Percentiles rank a stretch among this genome's conserved stretches.
Evolutionary conservation across 2,113 vertebrate genomes (phyloP).

Genomic region (Hassar affinis): DNA sequence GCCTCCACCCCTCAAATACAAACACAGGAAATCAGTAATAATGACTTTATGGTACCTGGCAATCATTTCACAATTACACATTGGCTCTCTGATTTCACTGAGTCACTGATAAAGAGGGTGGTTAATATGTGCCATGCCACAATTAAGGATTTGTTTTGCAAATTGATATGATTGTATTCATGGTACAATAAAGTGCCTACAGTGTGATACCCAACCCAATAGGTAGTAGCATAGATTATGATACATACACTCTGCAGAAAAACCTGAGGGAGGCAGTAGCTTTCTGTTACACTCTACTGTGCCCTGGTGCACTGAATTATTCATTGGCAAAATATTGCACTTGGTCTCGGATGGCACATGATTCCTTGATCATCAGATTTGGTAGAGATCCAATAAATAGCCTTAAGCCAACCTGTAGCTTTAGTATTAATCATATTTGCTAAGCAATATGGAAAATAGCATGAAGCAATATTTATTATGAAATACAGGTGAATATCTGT

Average conservation of each 20-base stretch:
- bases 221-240: background rate
- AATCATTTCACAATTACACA: background rate
- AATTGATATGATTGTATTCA: background rate
- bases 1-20: background rate
- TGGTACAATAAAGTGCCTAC: background rate
- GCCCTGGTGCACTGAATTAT: background rate
- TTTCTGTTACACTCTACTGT: background rate
- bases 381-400: constrained; percentile 6
- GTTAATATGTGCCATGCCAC: background rate
- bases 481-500: background rate
- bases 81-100: background rate
- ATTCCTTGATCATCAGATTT: constrained; percentile 12
- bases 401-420: background rate
- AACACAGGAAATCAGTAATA: background rate
- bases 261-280: background rate
- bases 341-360: background rate
- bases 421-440: background rate
- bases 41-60: background rate
- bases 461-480: background rate
- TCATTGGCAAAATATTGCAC: constrained; percentile 25
- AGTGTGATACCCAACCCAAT: background rate
- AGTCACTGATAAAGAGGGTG: constrained; percentile 1
- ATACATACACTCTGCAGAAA: too few species aligned
- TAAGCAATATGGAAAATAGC: background rate
- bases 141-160: background rate